Conservation (phyloP, 2,888 invertebrate genomes). For the Dioctria rufipes region DNA sequence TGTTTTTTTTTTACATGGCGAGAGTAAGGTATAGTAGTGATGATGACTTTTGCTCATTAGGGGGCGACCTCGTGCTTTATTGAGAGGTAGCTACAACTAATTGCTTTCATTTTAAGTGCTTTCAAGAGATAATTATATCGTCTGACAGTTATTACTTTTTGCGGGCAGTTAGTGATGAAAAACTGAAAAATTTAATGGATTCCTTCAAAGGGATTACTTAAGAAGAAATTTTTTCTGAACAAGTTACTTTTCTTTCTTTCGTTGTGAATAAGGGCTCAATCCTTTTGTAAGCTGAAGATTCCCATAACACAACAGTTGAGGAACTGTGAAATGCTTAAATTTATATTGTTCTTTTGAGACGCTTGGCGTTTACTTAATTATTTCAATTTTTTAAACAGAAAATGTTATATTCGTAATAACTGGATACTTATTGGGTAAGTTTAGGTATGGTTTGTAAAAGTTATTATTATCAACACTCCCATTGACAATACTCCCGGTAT, state of each 20-base stretch:
- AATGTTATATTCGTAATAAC: too few relatives aligned
- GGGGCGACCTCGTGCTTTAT: slow-evolving; percentile 61
- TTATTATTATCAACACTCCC: too few relatives aligned
- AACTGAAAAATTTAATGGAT: slow-evolving; percentile 34
- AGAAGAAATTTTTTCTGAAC: slow-evolving; percentile 20
- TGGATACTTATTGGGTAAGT: too few relatives aligned
- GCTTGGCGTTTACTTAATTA: too few relatives aligned
- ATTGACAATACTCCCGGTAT: too few relatives aligned
- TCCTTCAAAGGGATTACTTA: slow-evolving; percentile 12
- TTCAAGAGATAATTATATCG: slow-evolving; percentile 49
- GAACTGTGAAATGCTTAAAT: too few relatives aligned
- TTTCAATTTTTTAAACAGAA: too few relatives aligned
- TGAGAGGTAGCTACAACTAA: slow-evolving; percentile 61
- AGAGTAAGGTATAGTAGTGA: background rate
- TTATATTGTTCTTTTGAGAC: too few relatives aligned
- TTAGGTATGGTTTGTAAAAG: too few relatives aligned
- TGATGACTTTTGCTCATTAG: slow-evolving; percentile 60
- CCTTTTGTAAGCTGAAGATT: background rate
- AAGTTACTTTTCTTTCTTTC: slow-evolving; percentile 14
- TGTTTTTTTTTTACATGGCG: background rate
- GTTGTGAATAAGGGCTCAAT: background rate
- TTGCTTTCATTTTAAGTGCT: slow-evolving; percentile 60
- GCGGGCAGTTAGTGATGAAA: slow-evolving; percentile 41
- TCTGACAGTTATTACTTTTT: slow-evolving; percentile 52
- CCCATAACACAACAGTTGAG: too few relatives aligned